A percentile compares a stretch with the other conserved stretches of the same genome.
phyloP scores from a whole-genome alignment of 2,888 invertebrate genomes.

The Xestia sexstrigata region DNA sequence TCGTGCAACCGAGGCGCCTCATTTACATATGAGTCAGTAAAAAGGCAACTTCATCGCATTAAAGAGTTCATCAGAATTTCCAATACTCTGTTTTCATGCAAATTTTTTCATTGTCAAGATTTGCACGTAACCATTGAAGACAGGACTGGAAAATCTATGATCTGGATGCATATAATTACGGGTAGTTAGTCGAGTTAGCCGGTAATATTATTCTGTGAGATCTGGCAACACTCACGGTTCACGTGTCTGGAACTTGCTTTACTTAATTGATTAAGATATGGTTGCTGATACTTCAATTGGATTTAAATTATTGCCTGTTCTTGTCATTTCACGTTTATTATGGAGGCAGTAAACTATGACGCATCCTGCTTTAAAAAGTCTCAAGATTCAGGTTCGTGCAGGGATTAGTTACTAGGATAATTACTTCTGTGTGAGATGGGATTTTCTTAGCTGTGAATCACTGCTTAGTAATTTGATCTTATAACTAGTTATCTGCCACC shows the following conservation, averaged over 20 bases:
- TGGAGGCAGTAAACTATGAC: background rate
- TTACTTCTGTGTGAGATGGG: slow-evolving; percentile 9
- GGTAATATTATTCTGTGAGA: slow-evolving; percentile 51
- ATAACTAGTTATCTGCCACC: slow-evolving; percentile 33
- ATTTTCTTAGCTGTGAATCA: slow-evolving; percentile 20
- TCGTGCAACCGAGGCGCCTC: slow-evolving; percentile 58
- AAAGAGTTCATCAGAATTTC: slow-evolving; percentile 55
- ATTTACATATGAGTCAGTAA: slow-evolving; percentile 63
- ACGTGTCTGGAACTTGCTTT: slow-evolving; percentile 19
- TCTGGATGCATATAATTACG: slow-evolving; percentile 69
- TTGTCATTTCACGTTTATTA: background rate
- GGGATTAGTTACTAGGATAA: background rate
- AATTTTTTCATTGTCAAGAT: slow-evolving; percentile 69
- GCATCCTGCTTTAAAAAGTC: background rate
- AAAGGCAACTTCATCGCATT: slow-evolving; percentile 61
- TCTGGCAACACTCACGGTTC: slow-evolving; percentile 38
- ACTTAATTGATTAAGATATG: slow-evolving; percentile 3
- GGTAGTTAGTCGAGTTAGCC: slow-evolving; percentile 61
- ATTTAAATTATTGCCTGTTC: background rate
- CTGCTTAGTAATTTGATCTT: slow-evolving; percentile 35
- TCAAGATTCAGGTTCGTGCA: background rate
- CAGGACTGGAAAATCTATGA: slow-evolving; percentile 60
- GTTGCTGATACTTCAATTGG: background rate
- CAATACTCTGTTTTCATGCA: slow-evolving; percentile 59
- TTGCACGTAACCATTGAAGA: slow-evolving; percentile 66